A percentile compares a stretch with the other conserved stretches of the same genome.
Evolutionary conservation across 2,797 vertebrate species (phyloP).

Genomic region (Loris lydekkerianus): DNA sequence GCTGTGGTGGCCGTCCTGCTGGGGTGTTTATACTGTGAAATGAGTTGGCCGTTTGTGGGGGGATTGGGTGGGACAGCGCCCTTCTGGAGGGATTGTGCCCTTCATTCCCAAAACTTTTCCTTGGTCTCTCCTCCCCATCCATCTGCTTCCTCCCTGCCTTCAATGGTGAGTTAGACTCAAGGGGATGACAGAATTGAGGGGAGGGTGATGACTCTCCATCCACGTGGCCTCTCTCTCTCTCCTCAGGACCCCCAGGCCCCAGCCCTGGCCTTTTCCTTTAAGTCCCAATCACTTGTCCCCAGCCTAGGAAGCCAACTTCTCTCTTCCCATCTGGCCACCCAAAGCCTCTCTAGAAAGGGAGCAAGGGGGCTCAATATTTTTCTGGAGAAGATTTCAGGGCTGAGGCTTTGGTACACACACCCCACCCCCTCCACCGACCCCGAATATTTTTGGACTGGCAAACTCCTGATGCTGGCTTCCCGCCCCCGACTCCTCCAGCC

Average conservation of each 20-base stretch:
- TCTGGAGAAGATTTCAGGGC: slow-evolving; percentile 76
- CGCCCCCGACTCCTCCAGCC: neutral
- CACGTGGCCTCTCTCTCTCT: neutral
- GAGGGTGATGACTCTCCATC: neutral
- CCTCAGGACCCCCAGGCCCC: neutral
- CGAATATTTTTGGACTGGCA: slow-evolving; percentile 37
- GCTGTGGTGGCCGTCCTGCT: slow-evolving; percentile 66
- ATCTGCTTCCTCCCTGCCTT: neutral
- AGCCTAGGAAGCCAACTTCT: slow-evolving; percentile 82
- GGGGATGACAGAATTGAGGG: neutral
- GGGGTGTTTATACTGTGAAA: slow-evolving; percentile 84
- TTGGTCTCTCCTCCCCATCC: neutral
- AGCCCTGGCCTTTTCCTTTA: slow-evolving; percentile 38
- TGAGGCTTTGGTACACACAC: slow-evolving; percentile 67
- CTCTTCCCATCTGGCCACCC: slow-evolving; percentile 2
- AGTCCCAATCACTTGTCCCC: slow-evolving; percentile 40
- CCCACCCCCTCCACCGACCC: neutral
- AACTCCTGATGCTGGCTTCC: neutral
- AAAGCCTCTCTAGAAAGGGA: slow-evolving; percentile 33
- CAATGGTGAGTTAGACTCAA: slow-evolving; percentile 22
- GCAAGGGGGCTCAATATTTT: neutral
- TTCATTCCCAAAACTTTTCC: slow-evolving; percentile 24
- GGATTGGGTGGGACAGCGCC: neutral
- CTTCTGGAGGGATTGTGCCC: neutral
- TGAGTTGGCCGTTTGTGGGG: slow-evolving; percentile 54